Evolutionary conservation across 2,888 invertebrate genomes (phyloP).

Genomic region (Nebria salina): DNA sequence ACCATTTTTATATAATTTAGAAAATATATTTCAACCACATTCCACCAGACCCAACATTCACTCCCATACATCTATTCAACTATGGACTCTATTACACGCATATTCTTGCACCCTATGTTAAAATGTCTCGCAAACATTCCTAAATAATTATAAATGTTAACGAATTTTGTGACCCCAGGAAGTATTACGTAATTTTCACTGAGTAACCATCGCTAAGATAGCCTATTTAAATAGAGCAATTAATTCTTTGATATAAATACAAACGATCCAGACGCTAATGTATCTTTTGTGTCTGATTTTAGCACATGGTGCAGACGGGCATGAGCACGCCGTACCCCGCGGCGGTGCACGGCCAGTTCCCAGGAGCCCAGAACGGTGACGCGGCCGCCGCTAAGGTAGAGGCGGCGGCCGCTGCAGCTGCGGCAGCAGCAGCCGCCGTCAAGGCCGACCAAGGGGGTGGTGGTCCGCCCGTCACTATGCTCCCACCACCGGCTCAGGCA

Average conservation of each 20-base stretch:
- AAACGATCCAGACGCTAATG: neutral
- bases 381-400: constrained; percentile 66
- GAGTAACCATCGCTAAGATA: neutral
- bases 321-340: constrained; percentile 79
- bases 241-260: neutral
- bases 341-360: constrained; percentile 70
- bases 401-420: constrained; percentile 62
- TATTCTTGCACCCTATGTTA: too few relatives aligned
- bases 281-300: constrained; percentile 61
- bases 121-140: too few relatives aligned
- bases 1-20: too few relatives aligned
- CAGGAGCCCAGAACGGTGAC: constrained; percentile 62
- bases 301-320: constrained; percentile 96
- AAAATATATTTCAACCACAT: too few relatives aligned
- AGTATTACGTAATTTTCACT: neutral
- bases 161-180: too few relatives aligned
- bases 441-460: constrained; percentile 60
- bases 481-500: constrained; percentile 59
- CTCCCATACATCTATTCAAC: too few relatives aligned
- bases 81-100: too few relatives aligned
- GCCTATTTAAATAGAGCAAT: constrained; percentile 27
- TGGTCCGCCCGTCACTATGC: constrained; percentile 62
- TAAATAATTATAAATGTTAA: too few relatives aligned
- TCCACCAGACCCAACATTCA: too few relatives aligned
- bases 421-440: constrained; percentile 58